A percentile compares a stretch with the other conserved stretches of the same genome.
phyloP scores from a whole-genome alignment of 2,888 invertebrate genomes.

The Sarcophaga rosellei region DNA sequence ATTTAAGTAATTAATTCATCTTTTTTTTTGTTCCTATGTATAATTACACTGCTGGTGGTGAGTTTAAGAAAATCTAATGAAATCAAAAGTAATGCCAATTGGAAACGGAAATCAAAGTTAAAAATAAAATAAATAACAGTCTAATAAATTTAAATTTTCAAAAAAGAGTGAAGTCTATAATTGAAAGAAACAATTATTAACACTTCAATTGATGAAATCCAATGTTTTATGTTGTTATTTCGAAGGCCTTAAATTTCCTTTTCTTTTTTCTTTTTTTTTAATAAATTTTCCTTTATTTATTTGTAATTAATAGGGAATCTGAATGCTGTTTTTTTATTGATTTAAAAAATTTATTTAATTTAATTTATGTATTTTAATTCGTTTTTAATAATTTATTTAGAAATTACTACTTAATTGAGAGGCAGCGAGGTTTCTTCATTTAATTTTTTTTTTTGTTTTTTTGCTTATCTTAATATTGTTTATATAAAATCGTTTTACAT shows the following conservation, averaged over 20 bases:
- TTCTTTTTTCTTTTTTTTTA: not conserved
- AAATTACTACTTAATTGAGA: conserved; percentile 75
- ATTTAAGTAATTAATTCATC: conserved; percentile 38
- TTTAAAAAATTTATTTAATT: conserved; percentile 24
- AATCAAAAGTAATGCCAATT: no score
- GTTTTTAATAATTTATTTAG: conserved; percentile 52
- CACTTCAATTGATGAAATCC: no score
- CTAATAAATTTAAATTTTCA: no score
- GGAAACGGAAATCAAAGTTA: not conserved
- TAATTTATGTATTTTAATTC: conserved; percentile 42
- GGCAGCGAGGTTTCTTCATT: conserved; percentile 78
- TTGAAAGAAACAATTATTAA: no score
- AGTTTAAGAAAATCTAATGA: no score
- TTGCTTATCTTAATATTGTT: conserved; percentile 47
- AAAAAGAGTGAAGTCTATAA: not conserved
- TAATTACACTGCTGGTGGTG: conserved; percentile 27
- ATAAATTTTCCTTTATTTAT: no score
- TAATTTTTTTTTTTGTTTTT: conserved; percentile 48
- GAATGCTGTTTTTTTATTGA: conserved; percentile 16
- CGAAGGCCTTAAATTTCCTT: conserved; percentile 29
- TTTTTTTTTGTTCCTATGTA: not conserved
- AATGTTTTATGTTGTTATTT: no score
- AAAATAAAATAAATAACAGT: conserved; percentile 3
- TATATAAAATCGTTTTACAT: conserved; percentile 55
- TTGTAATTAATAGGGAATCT: not conserved